Evolutionary conservation across 2,113 vertebrate species (phyloP), one percentile per base, ranked within the genome.

Genomic region (Trinectes maculatus): DNA sequence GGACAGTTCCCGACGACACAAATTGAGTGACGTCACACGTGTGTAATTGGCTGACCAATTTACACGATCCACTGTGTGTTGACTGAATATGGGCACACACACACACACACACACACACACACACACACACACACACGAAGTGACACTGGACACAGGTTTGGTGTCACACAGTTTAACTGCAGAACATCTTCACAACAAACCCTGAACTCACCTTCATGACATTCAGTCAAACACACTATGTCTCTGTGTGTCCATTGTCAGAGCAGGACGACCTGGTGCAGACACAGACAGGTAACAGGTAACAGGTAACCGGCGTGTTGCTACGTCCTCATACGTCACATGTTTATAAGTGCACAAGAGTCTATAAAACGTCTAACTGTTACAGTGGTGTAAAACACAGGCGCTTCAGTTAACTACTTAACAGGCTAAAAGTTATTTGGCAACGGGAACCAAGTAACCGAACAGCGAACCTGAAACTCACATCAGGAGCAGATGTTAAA

Each of bases 391-490:
- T n/a, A 77, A 52, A 58, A 49, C 69, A 61, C 44, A 57, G 4
- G 11, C 40, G 16, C 13, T 40, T 10, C 8, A 10, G 5, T n/a
- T n/a, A n/a, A n/a, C 52, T 24, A 58, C 43, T n/a, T 29, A 49
- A 54, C 10, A 49, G 22, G 21, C 47, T 48, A 51, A 47, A 59
- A 37, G 64, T 22, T 39, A 60, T 81, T 83, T 84, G 85, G 87
- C 74, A 84, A 71, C 76, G 62, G 83, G 73, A 89, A 83, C 77
- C n/a, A 52, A 58, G 22, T 64, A 74, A 74, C 43, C n/a, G 11
- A 76, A 80, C 72, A 64, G 80, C 51, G 56, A 63, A 74, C 67
- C 34, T 56, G 26, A 67, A 76, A 34, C 34, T 67, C 60, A 48
- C 74, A 9, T 1, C 3, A 1, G 82, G 71, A 81, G 71, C 67